Evolutionary conservation across 2,888 invertebrate species (phyloP), one percentile per base, ranked within the genome.

Genomic region (Neuroscelio doddi): DNA sequence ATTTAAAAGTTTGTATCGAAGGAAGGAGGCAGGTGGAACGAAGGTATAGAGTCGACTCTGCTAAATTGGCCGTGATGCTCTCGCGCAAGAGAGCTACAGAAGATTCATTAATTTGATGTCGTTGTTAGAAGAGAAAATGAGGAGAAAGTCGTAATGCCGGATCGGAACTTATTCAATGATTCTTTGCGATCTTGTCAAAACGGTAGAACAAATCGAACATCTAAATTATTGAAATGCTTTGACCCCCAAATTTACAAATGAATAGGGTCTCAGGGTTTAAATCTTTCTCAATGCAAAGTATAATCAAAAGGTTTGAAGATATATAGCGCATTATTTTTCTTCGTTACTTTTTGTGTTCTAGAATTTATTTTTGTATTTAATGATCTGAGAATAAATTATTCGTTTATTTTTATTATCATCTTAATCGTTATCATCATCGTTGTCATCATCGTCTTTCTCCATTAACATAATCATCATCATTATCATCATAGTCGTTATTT

Each of bases 1-100:
- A 79, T 79, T 82, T 79, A 80, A 82, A 82, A 81, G 77, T 81
- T 80, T 80, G 78, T 78, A 80, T 80, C 80, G 75, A 61, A 62
- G 64, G 57, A 62, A 67, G 65, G 41, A 57, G 57, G 57, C 34
- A 41, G 24, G 53, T 50, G 41, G n/a, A n/a, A n/a, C n/a, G n/a
- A 41, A 64, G 66, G 67, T 66, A 63, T 29, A 51, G 53, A 47
- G 56, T 65, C 32, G 26, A 49, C 66, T 68, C 53, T 56, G 73
- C 66, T 80, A 80, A 81, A 80, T 81, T 79, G 79, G 78, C 74
- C 75, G 72, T 71, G 72, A 80, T 73, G 73, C 65, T 57, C 53
- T 50, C 64, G 63, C 70, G 70, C 68, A 66, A 69, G 46, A 65
- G 63, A 67, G 72, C 66, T 69, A 69, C 45, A 55, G 42, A 44